Evolutionary conservation across 2,888 invertebrate species (phyloP).

Genomic region (Apodemia duryi): DNA sequence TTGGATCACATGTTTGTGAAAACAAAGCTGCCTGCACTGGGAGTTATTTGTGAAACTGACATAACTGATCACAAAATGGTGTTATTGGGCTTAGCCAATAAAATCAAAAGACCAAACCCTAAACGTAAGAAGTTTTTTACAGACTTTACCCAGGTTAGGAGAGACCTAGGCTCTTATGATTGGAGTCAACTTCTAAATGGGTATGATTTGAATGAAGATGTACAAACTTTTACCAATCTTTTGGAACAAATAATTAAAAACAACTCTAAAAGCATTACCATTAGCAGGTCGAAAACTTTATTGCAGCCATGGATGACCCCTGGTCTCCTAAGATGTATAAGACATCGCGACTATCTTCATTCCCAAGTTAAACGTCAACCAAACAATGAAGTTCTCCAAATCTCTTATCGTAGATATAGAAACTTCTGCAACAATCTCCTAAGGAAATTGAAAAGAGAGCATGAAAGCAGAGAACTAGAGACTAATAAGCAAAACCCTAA

Average conservation of each 20-base stretch:
- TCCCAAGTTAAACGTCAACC: neutral
- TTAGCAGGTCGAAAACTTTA: neutral
- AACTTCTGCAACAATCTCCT: conserved; percentile 5
- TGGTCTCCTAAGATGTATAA: neutral
- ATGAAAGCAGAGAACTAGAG: neutral
- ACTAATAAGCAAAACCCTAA: neutral
- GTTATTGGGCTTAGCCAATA: neutral
- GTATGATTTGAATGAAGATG: neutral
- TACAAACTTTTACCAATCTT: neutral
- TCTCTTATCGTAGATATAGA: neutral
- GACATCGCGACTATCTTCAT: conserved; percentile 1
- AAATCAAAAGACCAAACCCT: neutral
- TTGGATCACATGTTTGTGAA: conserved; percentile 11
- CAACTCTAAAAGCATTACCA: neutral
- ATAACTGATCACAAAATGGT: neutral
- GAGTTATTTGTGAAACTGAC: neutral
- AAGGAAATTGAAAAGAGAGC: neutral
- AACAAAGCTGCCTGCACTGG: neutral
- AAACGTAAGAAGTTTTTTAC: neutral
- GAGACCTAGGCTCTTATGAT: neutral
- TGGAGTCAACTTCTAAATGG: neutral
- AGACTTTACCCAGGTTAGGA: neutral
- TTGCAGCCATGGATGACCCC: neutral
- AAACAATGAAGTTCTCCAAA: neutral
- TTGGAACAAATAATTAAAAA: neutral